Percentiles rank a stretch among this genome's conserved stretches.
These are phyloP conservation scores for Cephus pulcher DNA, from an alignment of 2,888 invertebrate genomes.

Conservation along the genomic window DNA sequence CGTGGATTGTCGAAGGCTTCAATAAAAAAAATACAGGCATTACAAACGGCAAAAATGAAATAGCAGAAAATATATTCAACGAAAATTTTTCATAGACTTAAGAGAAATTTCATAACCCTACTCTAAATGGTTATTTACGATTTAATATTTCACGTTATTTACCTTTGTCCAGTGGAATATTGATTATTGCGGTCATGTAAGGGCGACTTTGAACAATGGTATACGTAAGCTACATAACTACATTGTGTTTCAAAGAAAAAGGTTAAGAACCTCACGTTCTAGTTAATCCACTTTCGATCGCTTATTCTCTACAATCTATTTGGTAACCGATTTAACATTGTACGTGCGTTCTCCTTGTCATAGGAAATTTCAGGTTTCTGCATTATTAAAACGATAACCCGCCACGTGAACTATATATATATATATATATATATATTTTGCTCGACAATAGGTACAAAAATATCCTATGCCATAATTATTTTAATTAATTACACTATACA, in stretches of 20 bases:
- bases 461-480: too few species aligned
- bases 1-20: background rate
- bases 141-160: conserved; percentile 1
- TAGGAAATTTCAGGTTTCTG: conserved; percentile 9
- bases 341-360: background rate
- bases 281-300: conserved; percentile 49
- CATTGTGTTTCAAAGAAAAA: conserved; percentile 21
- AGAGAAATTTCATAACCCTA: background rate
- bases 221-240: background rate
- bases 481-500: background rate
- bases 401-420: background rate
- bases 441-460: too few species aligned
- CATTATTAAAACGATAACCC: conserved; percentile 2
- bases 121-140: background rate
- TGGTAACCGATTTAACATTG: background rate
- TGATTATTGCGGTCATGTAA: conserved; percentile 47
- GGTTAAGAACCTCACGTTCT: conserved; percentile 62
- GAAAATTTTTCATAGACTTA: background rate
- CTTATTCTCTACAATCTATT: background rate
- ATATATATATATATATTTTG: background rate
- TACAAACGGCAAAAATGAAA: background rate
- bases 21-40: background rate
- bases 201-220: conserved; percentile 18
- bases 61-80: background rate
- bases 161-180: conserved; percentile 49